phyloP scores from a whole-genome alignment of 2,888 invertebrate genomes.

The Cryptosula pallasiana region DNA sequence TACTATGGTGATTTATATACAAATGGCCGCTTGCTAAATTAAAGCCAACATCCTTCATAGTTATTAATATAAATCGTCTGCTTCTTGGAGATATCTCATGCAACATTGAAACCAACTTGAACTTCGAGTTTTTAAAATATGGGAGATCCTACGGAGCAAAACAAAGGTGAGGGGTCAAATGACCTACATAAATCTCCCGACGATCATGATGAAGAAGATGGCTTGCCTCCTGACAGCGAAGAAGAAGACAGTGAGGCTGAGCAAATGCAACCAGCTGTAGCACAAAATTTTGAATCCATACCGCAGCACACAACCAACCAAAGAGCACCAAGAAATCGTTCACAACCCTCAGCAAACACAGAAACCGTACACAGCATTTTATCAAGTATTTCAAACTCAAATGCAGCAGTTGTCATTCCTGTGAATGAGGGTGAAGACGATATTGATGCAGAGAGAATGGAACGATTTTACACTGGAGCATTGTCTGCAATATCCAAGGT shows the following conservation, averaged over 20 bases:
- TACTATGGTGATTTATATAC: neutral
- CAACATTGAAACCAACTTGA: too few relatives aligned
- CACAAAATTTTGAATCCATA: neutral
- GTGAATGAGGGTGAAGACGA: neutral
- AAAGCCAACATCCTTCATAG: too few relatives aligned
- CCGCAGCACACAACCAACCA: neutral
- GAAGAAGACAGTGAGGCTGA: conserved; percentile 16
- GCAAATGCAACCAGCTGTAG: neutral
- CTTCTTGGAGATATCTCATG: too few relatives aligned
- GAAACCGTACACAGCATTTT: conserved; percentile 20
- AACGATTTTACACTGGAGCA: conserved; percentile 9
- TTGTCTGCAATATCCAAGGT: conserved; percentile 3
- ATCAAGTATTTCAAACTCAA: conserved; percentile 8
- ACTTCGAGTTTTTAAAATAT: too few relatives aligned
- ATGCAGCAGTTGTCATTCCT: conserved; percentile 20
- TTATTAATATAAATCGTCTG: too few relatives aligned
- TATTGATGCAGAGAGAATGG: conserved; percentile 16
- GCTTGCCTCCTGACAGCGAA: neutral
- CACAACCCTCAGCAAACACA: neutral
- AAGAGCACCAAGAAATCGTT: neutral
- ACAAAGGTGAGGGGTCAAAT: neutral
- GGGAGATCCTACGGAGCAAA: conserved; percentile 17
- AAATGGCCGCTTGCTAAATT: neutral
- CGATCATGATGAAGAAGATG: neutral
- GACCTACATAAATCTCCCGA: neutral